Conservation (phyloP, 2,888 invertebrate genomes). For the Pachymerium ferrugineum region DNA sequence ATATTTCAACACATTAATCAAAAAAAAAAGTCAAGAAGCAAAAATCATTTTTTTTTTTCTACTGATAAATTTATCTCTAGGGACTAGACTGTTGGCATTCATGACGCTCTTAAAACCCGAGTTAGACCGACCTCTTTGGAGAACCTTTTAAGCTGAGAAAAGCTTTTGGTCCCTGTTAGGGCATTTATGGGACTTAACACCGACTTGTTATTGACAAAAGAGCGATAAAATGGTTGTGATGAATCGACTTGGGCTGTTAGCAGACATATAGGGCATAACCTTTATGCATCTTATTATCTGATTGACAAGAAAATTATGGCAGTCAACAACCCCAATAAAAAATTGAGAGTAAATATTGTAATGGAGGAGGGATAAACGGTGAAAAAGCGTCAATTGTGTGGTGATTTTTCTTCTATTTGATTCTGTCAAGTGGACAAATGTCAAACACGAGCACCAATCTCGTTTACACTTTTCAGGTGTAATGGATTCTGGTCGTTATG, state of each 20-base stretch:
- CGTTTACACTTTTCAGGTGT: slow-evolving; percentile 6
- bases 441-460: slow-evolving; percentile 12
- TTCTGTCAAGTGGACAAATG: slow-evolving; percentile 11
- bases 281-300: slow-evolving; percentile 6
- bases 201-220: slow-evolving; percentile 2
- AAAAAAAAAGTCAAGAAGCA: background rate
- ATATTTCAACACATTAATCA: background rate
- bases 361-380: background rate
- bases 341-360: background rate
- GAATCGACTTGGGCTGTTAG: background rate
- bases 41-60: slow-evolving; percentile 11
- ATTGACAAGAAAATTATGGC: background rate
- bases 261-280: background rate
- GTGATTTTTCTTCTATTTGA: background rate
- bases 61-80: background rate
- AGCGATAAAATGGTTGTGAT: background rate
- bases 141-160: slow-evolving; percentile 6
- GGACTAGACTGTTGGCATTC: background rate
- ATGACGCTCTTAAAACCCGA: background rate
- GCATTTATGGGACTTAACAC: background rate
- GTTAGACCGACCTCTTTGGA: background rate
- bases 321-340: background rate
- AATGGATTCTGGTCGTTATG: slow-evolving; percentile 14
- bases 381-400: background rate
- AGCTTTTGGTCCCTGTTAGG: background rate